Conservation (phyloP, 1,140 invertebrate species). For the Drosophila ambigua region DNA sequence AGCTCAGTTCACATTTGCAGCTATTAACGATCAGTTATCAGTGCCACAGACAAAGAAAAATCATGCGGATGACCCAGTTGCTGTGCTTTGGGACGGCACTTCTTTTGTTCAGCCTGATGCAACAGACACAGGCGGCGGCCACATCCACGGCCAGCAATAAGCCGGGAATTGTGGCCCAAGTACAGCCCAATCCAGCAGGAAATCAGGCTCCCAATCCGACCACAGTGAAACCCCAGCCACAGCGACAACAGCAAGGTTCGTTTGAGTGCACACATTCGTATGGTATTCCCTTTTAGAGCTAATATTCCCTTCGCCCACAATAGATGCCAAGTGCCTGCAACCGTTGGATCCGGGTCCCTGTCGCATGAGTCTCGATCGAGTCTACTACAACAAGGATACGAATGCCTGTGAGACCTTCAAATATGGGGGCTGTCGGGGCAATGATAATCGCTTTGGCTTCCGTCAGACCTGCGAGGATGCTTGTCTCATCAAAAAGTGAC, state of each 20-base stretch:
- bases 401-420: conserved; percentile 86
- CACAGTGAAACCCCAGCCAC: conserved; percentile 27
- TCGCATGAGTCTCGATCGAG: conserved; percentile 75
- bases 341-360: conserved; percentile 73
- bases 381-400: conserved; percentile 71
- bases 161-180: conserved; percentile 9
- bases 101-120: conserved; percentile 42
- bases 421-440: conserved; percentile 92
- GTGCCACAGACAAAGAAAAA: conserved; percentile 33
- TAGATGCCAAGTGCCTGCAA: conserved; percentile 72
- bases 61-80: conserved; percentile 55
- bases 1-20: conserved; percentile 58
- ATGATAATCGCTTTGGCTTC: conserved; percentile 90
- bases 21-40: conserved; percentile 55
- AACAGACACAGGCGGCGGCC: conserved; percentile 42
- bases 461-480: conserved; percentile 87
- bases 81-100: conserved; percentile 35
- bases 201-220: conserved; percentile 10
- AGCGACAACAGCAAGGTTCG: conserved; percentile 21
- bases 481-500: conserved; percentile 84
- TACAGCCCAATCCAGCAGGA: conserved; percentile 14
- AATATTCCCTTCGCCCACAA: neutral
- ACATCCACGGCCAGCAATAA: conserved; percentile 29
- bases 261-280: neutral
- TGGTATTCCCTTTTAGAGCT: neutral